Percentiles rank a stretch among this genome's conserved stretches.
phyloP scores from a whole-genome alignment of 37 sponge, comb jelly and placozoan species.

The Cladorhizidae sp. region DNA sequence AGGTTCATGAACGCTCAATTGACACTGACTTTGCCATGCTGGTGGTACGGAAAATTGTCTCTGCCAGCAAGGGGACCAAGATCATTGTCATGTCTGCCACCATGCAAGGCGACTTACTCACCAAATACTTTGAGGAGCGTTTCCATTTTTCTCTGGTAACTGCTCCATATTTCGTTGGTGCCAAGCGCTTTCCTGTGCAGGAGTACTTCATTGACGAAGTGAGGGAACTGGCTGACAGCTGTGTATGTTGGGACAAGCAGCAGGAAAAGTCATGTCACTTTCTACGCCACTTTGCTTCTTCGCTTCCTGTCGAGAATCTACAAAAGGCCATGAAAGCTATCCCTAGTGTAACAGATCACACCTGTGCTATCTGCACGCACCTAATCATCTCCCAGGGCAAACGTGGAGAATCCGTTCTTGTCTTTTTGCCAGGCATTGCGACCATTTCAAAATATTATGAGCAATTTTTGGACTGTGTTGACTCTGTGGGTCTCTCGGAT shows the following conservation, averaged over 20 bases:
- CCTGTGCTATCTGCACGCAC: conserved; percentile 32
- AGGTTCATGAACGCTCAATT: conserved; percentile 69
- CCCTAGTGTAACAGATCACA: conserved; percentile 15
- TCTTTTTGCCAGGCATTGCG: conserved; percentile 72
- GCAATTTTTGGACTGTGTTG: conserved; percentile 1
- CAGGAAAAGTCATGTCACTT: conserved; percentile 6
- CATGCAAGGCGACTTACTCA: conserved; percentile 47
- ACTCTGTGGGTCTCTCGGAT: background rate
- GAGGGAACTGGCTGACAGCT: background rate
- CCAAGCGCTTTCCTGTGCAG: conserved; percentile 45
- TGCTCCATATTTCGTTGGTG: conserved; percentile 63
- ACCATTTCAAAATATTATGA: conserved; percentile 57
- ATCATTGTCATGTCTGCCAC: conserved; percentile 85
- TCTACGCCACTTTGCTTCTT: background rate
- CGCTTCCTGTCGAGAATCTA: background rate
- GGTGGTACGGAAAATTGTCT: conserved; percentile 57
- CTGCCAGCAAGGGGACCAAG: conserved; percentile 17
- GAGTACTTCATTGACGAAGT: conserved; percentile 58
- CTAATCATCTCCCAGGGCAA: conserved; percentile 51
- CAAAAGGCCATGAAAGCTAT: background rate
- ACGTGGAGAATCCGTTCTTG: conserved; percentile 55
- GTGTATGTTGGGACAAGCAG: background rate
- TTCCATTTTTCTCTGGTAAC: conserved; percentile 32
- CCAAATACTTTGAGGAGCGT: conserved; percentile 56
- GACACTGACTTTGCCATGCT: conserved; percentile 68